Conservation (phyloP, 2,797 vertebrate genomes). For the Aeoliscus strigatus region DNA sequence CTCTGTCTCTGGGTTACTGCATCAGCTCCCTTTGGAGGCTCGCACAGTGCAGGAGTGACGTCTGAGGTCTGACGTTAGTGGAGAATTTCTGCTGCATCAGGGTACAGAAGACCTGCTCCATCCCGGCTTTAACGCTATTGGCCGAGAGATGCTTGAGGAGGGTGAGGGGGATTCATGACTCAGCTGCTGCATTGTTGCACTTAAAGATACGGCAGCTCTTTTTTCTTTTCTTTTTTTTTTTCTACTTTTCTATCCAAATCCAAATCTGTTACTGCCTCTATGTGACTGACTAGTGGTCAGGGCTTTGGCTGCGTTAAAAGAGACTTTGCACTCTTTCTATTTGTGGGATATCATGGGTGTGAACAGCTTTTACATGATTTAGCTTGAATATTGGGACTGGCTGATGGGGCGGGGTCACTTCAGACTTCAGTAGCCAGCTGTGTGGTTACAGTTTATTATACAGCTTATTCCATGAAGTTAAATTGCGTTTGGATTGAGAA, state of each 20-base stretch:
- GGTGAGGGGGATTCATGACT: neutral
- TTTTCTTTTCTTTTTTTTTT: constrained; percentile 6
- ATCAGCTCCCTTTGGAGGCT: constrained; percentile 35
- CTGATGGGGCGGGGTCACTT: too few relatives aligned
- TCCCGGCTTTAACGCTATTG: constrained; percentile 54
- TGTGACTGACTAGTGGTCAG: constrained; percentile 3
- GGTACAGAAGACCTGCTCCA: constrained; percentile 35
- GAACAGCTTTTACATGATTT: neutral
- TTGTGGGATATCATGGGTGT: constrained; percentile 4
- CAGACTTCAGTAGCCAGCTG: too few relatives aligned
- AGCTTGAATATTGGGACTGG: constrained; percentile 4
- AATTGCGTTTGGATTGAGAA: too few relatives aligned
- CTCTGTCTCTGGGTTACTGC: constrained; percentile 39
- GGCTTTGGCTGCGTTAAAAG: constrained; percentile 2
- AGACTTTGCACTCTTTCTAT: constrained; percentile 12
- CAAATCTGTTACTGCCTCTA: constrained; percentile 18
- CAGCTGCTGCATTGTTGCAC: constrained; percentile 55
- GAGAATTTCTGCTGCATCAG: constrained; percentile 69
- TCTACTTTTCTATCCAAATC: constrained; percentile 11
- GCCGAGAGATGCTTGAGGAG: constrained; percentile 34
- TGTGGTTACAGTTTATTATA: too few relatives aligned
- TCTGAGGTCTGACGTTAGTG: constrained; percentile 29
- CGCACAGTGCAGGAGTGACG: constrained; percentile 31
- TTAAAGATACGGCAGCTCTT: constrained; percentile 33
- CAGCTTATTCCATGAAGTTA: too few relatives aligned